Evolutionary conservation across 1,140 invertebrate genomes (phyloP).

Genomic region (Drosophila guanche): DNA sequence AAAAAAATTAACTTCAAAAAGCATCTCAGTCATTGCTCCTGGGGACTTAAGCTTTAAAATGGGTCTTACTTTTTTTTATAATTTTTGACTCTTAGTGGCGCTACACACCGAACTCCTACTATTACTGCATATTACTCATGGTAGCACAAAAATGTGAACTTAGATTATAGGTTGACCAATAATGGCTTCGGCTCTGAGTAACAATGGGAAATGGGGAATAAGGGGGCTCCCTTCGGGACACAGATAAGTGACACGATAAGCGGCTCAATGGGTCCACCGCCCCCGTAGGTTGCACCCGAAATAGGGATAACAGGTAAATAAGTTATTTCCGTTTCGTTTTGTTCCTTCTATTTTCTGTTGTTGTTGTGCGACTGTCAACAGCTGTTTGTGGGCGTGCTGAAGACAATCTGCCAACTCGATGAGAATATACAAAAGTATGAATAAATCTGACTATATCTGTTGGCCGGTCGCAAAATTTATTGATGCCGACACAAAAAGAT

Average conservation of each 20-base stretch:
- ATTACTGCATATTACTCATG: conserved; percentile 57
- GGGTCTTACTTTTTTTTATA: conserved; percentile 30
- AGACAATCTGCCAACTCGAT: conserved; percentile 35
- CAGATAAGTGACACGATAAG: conserved; percentile 12
- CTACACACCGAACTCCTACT: conserved; percentile 44
- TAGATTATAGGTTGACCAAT: conserved; percentile 51
- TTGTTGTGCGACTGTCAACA: conserved; percentile 51
- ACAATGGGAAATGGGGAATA: conserved; percentile 37
- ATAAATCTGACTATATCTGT: conserved; percentile 38
- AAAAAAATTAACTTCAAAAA: background rate
- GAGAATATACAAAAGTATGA: conserved; percentile 13
- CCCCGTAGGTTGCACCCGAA: conserved; percentile 1
- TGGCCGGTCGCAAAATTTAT: conserved; percentile 58
- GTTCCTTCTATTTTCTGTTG: background rate
- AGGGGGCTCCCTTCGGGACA: conserved; percentile 34
- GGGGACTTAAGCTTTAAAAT: conserved; percentile 44
- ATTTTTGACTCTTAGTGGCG: conserved; percentile 10
- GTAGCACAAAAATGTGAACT: conserved; percentile 40
- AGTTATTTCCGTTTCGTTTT: conserved; percentile 42
- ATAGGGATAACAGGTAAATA: conserved; percentile 49
- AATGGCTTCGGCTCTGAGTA: conserved; percentile 43
- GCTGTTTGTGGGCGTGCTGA: conserved; percentile 63
- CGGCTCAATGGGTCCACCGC: conserved; percentile 5
- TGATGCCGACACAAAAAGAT: conserved; percentile 67
- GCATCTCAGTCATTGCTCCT: conserved; percentile 25